These are phyloP conservation scores for Mylabris sibirica DNA, from an alignment of 2,888 invertebrate genomes.

Conservation along the genomic window DNA sequence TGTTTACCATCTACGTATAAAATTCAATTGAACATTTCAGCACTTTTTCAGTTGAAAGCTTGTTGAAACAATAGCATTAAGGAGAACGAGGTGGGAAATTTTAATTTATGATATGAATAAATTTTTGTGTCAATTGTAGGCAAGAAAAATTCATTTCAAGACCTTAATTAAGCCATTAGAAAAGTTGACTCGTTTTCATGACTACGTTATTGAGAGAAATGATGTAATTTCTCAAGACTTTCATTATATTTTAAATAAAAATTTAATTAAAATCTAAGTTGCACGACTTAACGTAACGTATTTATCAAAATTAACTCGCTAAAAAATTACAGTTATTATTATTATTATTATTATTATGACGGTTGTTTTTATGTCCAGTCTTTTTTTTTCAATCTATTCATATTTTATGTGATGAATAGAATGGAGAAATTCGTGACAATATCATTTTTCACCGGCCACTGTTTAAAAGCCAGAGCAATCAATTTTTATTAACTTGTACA, in stretches of 20 bases:
- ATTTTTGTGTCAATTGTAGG: neutral
- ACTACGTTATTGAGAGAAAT: neutral
- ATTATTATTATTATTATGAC: neutral
- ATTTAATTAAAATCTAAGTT: neutral
- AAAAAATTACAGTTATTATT: too few relatives aligned
- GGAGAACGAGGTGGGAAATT: neutral
- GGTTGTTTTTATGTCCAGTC: neutral
- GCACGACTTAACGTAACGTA: neutral
- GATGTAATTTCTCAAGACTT: neutral
- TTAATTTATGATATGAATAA: neutral
- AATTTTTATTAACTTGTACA: conserved; percentile 39
- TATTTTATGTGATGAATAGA: neutral
- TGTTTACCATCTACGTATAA: neutral
- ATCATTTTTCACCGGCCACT: conserved; percentile 24
- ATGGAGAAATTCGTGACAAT: conserved; percentile 29
- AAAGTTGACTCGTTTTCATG: neutral
- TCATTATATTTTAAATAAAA: neutral
- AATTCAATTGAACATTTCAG: too few relatives aligned
- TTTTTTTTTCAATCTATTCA: neutral
- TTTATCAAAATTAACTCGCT: conserved; percentile 9
- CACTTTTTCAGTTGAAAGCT: neutral
- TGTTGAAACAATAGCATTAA: neutral
- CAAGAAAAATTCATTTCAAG: neutral
- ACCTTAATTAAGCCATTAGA: neutral
- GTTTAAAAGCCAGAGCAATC: conserved; percentile 25